Conservation (phyloP, 2,888 invertebrate genomes). For the Sarcophaga rosellei region DNA sequence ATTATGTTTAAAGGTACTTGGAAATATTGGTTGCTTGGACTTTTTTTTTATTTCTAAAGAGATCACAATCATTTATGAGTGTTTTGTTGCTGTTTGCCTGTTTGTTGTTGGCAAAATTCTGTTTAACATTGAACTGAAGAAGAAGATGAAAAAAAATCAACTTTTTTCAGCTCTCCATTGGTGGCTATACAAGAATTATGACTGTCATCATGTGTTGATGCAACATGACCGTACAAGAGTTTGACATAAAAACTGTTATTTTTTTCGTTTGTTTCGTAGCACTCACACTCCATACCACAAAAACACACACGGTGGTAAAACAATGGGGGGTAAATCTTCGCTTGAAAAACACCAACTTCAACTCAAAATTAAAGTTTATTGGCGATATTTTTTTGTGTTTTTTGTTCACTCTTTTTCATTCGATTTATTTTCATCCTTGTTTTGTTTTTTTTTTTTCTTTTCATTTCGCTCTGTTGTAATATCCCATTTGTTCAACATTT, state of each 20-base stretch:
- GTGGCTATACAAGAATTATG: conserved; percentile 74
- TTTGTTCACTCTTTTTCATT: not conserved
- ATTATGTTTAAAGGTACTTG: conserved; percentile 37
- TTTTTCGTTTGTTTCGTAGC: not conserved
- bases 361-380: conserved; percentile 49
- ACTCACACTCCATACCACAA: not conserved
- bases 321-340: conserved; percentile 64
- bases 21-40: conserved; percentile 21
- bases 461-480: too few species aligned
- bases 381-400: conserved; percentile 21
- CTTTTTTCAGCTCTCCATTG: conserved; percentile 54
- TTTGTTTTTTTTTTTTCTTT: too few species aligned
- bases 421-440: too few species aligned
- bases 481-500: conserved; percentile 44
- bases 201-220: conserved; percentile 76
- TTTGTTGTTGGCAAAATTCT: not conserved
- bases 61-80: conserved; percentile 58
- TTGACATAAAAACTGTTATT: conserved; percentile 67
- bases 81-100: conserved; percentile 9
- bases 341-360: conserved; percentile 27
- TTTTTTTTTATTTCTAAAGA: conserved; percentile 14
- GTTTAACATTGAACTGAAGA: not conserved
- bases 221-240: conserved; percentile 68
- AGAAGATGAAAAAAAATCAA: not conserved
- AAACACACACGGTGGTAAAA: conserved; percentile 67